phyloP scores from a whole-genome alignment of 2,113 vertebrate genomes.

The Ammospiza caudacuta region DNA sequence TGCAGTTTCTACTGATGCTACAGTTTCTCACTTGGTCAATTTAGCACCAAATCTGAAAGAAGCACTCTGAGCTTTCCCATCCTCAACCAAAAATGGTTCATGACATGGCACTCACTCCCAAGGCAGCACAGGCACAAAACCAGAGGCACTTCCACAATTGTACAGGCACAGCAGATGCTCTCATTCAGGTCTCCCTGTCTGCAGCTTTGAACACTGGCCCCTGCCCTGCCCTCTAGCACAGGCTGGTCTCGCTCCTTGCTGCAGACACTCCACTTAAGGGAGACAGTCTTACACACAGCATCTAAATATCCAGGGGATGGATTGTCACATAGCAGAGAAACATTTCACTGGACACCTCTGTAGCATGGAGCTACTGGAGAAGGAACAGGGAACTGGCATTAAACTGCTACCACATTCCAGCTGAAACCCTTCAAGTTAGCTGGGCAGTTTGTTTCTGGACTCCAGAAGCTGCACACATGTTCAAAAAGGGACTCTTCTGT shows the following conservation, averaged over 20 bases:
- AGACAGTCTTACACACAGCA: background rate
- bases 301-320: background rate
- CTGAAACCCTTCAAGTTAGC: background rate
- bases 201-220: background rate
- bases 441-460: background rate
- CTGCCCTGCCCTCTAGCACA: background rate
- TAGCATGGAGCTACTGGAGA: background rate
- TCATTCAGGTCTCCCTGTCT: background rate
- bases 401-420: background rate
- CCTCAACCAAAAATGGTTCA: background rate
- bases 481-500: background rate
- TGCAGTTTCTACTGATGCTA: background rate
- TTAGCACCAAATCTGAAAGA: background rate
- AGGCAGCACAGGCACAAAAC: background rate
- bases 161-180: background rate
- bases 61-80: background rate
- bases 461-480: background rate
- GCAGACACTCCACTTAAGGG: background rate
- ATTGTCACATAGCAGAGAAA: background rate
- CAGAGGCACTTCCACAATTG: background rate
- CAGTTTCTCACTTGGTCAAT: background rate
- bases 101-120: fast-evolving
- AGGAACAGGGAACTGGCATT: background rate
- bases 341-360: background rate
- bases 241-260: background rate